These are phyloP conservation scores for Dreissena polymorpha DNA, from an alignment of 1,140 invertebrate species.

Conservation along the genomic window DNA sequence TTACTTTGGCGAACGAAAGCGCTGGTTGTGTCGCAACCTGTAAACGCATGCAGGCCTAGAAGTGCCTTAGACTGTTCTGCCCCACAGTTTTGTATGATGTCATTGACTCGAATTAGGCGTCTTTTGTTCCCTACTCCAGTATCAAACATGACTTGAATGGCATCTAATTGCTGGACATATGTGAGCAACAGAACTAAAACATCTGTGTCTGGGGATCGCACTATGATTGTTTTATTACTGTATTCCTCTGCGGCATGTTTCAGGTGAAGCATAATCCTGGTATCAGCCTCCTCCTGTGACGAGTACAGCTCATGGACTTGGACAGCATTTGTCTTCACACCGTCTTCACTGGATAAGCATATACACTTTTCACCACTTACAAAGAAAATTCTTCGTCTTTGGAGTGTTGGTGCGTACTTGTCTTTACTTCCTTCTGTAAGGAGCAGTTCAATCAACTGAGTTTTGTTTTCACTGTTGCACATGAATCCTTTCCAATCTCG, in stretches of 20 bases:
- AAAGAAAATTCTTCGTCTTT: background rate
- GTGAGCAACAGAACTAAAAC: background rate
- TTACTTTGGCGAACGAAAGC: slow-evolving; percentile 15
- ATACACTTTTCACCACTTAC: background rate
- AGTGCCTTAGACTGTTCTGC: background rate
- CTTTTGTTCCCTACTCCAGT: slow-evolving; percentile 12
- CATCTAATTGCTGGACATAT: background rate
- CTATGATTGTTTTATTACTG: background rate
- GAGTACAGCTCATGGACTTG: background rate
- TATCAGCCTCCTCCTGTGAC: slow-evolving; percentile 24
- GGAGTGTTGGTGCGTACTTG: slow-evolving; percentile 5
- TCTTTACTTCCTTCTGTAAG: background rate
- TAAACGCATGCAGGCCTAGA: background rate
- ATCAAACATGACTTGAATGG: background rate
- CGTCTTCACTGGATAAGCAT: background rate
- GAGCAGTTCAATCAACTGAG: background rate
- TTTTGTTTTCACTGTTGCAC: slow-evolving; percentile 11
- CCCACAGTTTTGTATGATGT: background rate
- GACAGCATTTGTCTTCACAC: background rate
- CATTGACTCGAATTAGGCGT: background rate
- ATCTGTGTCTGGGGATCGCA: slow-evolving; percentile 21
- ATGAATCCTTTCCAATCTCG: slow-evolving; percentile 21
- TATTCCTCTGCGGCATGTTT: background rate
- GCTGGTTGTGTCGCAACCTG: slow-evolving; percentile 24
- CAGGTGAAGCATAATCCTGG: slow-evolving; percentile 10